A percentile compares a stretch with the other conserved stretches of the same genome.
These are phyloP conservation scores for Macroglossus sobrinus DNA, from an alignment of 2,113 vertebrate genomes.

Conservation along the genomic window DNA sequence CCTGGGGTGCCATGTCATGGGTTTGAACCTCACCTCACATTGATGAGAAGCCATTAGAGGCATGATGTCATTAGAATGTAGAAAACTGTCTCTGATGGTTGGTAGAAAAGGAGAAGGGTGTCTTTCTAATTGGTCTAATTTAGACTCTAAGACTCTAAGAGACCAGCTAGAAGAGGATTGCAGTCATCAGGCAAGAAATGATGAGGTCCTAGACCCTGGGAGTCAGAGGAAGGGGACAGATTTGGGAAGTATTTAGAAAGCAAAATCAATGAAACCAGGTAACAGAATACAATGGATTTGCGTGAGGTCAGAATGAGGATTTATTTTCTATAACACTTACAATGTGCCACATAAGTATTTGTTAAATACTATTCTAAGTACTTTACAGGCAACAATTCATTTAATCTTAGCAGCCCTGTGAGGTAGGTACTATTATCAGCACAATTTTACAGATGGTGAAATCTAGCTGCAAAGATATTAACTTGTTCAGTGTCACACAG, in stretches of 20 bases:
- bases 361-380: background rate
- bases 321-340: background rate
- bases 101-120: background rate
- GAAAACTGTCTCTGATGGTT: background rate
- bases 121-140: background rate
- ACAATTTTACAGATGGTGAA: background rate
- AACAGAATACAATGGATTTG: background rate
- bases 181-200: background rate
- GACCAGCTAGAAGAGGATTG: background rate
- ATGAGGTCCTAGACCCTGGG: background rate
- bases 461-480: background rate
- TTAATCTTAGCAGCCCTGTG: background rate
- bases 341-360: background rate
- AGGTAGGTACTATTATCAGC: background rate
- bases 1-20: background rate
- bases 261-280: background rate
- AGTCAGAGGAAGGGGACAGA: background rate
- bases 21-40: background rate
- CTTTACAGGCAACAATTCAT: background rate
- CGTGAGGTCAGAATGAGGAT: background rate
- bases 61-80: background rate
- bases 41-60: background rate
- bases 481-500: background rate
- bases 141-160: background rate
- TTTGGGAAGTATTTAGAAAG: background rate